Evolutionary conservation across 1,140 invertebrate genomes (phyloP), one percentile per base, ranked within the genome.

Genomic region (Zophobas morio): DNA sequence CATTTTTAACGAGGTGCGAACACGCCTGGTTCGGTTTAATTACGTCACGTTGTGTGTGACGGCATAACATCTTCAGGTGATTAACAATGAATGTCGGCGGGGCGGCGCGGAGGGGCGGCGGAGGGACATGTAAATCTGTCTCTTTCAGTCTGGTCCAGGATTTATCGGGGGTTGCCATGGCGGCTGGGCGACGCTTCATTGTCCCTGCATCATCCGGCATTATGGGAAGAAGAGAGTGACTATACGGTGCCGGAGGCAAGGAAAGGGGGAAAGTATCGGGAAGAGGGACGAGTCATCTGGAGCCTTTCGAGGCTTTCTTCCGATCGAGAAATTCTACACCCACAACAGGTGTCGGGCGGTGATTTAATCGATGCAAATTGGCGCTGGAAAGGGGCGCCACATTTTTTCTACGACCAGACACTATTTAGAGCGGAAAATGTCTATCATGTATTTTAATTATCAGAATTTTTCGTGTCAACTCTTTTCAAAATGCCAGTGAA

Each of bases 121-220:
- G 34, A 54, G 39, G 32, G 34, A 46, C 53, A 40, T 51, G 49
- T 40, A 74, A 78, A 70, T 73, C 60, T 53, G 51, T 78, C 73
- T 70, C 57, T 70, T 54, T 74, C 72, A 34, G 56, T 74, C 66
- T 57, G 71, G 60, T 63, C 42, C 57, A 49, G 73, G 77, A 78
- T 78, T 78, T 78, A 78, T 78, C 70, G 53, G 70, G 77, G 77
- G 77, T 78, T 78, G 72, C 77, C 71, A 74, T 78, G 77, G 76
- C 54, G 63, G 49, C 39, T 56, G 51, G 76, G n/a, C 34, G 70
- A 35, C 53, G 70, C 60, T 78, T 66, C 53, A 78, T 78, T 78
- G 77, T 78, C 57, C 77, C 47, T 66, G 49, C 73, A 78, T 78
- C 77, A 78, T 78, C 71, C 60, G 77, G 77, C 60, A 78, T 78